Conservation (phyloP, 2,113 vertebrate genomes). For the Typhlomys cinereus region DNA sequence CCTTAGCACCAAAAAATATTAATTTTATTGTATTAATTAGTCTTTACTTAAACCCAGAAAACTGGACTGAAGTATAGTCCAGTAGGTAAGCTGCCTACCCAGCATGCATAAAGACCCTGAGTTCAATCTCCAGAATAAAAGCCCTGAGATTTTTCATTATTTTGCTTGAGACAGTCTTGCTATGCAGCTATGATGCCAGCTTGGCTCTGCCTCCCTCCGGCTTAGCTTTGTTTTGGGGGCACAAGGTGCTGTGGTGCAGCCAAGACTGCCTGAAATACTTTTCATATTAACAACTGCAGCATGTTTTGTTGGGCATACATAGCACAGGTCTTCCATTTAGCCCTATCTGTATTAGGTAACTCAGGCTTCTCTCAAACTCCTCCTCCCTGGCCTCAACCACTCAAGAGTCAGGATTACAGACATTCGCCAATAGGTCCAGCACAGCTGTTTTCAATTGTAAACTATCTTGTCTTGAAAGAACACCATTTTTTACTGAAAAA, state of each 20-base stretch:
- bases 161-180: background rate
- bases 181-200: background rate
- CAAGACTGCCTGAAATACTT: background rate
- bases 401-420: background rate
- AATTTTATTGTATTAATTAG: background rate
- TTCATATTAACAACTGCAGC: constrained; percentile 1
- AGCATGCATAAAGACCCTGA: background rate
- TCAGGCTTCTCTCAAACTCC: background rate
- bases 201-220: too few species aligned
- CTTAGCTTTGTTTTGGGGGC: background rate
- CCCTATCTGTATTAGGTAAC: background rate
- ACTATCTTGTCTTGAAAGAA: constrained; percentile 42
- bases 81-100: background rate
- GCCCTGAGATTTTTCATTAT: background rate
- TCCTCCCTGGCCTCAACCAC: background rate
- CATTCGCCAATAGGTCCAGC: background rate
- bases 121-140: background rate
- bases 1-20: background rate
- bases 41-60: constrained; percentile 38
- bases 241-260: background rate
- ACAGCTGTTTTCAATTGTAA: background rate
- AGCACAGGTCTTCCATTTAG: background rate
- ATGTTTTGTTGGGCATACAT: background rate
- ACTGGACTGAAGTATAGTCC: background rate
- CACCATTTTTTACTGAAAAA: constrained; percentile 46